These are phyloP conservation scores for Catocala fraxini DNA, from an alignment of 2,888 invertebrate genomes.

Conservation along the genomic window DNA sequence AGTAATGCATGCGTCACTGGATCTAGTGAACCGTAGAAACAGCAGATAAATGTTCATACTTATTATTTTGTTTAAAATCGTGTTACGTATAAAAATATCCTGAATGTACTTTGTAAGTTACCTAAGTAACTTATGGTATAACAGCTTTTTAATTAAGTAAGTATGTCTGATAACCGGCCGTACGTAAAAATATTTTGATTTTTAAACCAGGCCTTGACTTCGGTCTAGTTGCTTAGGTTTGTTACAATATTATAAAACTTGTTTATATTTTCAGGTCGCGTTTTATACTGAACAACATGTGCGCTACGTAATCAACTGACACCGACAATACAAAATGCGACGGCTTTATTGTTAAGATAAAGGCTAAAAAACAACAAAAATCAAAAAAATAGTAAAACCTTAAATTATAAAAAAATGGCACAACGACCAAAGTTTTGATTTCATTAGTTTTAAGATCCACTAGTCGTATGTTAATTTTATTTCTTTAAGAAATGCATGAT, in stretches of 20 bases:
- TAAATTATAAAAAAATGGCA: constrained; percentile 85
- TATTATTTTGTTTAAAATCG: too few relatives aligned
- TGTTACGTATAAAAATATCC: too few relatives aligned
- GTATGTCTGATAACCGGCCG: too few relatives aligned
- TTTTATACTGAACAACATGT: constrained; percentile 47
- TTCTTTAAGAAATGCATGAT: constrained; percentile 47
- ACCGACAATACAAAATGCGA: constrained; percentile 82
- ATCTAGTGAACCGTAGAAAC: not conserved
- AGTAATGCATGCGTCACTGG: not conserved
- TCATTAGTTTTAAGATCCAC: constrained; percentile 73
- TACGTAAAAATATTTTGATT: too few relatives aligned
- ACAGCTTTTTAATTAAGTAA: too few relatives aligned
- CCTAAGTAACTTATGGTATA: too few relatives aligned
- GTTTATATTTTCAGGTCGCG: constrained; percentile 57
- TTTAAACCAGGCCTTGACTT: too few relatives aligned
- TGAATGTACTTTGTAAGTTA: too few relatives aligned
- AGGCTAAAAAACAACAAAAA: constrained; percentile 59
- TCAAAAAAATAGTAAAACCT: constrained; percentile 81
- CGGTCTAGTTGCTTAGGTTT: too few relatives aligned
- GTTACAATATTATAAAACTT: not conserved
- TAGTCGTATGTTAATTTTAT: constrained; percentile 69
- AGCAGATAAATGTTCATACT: not conserved
- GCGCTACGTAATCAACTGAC: constrained; percentile 74
- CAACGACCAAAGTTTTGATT: constrained; percentile 85
- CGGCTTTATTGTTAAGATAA: constrained; percentile 58